These are phyloP conservation scores for Tholera decimalis DNA, from an alignment of 2,888 invertebrate species.

Conservation along the genomic window DNA sequence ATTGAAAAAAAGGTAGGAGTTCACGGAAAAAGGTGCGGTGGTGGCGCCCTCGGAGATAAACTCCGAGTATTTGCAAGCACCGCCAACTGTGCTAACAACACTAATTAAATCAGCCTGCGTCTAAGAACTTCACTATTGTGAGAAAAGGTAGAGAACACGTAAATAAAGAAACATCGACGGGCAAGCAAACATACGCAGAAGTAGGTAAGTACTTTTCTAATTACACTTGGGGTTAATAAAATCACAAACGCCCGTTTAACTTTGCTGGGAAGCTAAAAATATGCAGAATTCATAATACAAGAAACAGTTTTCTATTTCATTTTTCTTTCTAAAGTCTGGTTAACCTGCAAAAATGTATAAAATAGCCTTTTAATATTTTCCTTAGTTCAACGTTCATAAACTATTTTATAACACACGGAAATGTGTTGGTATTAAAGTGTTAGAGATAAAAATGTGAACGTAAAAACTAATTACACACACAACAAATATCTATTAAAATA, in stretches of 20 bases:
- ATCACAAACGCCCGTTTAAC: conserved; percentile 2
- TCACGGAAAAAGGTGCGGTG: conserved; percentile 23
- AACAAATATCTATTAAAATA: conserved; percentile 16
- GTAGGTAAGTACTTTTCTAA: conserved; percentile 36
- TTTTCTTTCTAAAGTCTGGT: not conserved
- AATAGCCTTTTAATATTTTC: not conserved
- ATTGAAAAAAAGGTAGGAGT: conserved; percentile 62
- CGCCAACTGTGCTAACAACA: conserved; percentile 71
- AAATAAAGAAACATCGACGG: conserved; percentile 53
- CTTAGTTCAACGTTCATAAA: conserved; percentile 11
- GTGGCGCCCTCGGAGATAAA: conserved; percentile 53
- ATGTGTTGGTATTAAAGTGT: conserved; percentile 7
- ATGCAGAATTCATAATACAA: too few species aligned
- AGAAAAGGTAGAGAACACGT: conserved; percentile 42
- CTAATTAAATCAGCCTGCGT: conserved; percentile 76
- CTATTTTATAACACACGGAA: conserved; percentile 5
- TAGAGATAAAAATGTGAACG: conserved; percentile 18
- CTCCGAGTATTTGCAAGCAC: conserved; percentile 71
- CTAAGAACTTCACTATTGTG: conserved; percentile 66
- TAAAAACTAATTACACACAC: conserved; percentile 48
- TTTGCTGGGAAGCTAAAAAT: not conserved
- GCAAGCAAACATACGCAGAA: conserved; percentile 32
- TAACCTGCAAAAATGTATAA: not conserved
- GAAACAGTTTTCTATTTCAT: not conserved
- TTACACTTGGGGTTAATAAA: conserved; percentile 34